phyloP scores from a whole-genome alignment of 2,113 vertebrate genomes.

The Ceyx cyanopectus region DNA sequence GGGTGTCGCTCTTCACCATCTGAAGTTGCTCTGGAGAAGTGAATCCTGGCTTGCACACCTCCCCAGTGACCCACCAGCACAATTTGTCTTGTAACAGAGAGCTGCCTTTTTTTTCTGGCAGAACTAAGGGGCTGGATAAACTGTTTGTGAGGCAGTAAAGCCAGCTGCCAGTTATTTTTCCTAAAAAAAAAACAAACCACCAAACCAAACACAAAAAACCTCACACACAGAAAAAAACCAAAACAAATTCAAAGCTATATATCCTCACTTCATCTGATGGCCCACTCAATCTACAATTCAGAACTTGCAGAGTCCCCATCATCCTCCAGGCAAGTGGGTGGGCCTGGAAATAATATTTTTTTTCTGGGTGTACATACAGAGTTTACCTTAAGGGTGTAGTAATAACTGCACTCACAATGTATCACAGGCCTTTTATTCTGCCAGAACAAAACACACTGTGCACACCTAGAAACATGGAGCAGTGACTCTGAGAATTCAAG shows the following conservation, averaged over 20 bases:
- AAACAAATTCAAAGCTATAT: neutral
- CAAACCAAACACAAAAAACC: too few species aligned
- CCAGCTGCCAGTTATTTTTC: neutral
- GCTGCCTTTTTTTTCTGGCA: neutral
- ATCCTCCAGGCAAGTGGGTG: neutral
- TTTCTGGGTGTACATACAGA: neutral
- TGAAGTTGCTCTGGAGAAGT: neutral
- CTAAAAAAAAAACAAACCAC: neutral
- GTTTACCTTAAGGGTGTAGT: neutral
- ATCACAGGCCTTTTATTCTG: neutral
- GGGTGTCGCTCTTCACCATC: neutral
- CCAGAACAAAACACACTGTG: neutral
- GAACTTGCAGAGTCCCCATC: neutral
- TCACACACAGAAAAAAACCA: too few species aligned
- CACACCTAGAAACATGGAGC: neutral
- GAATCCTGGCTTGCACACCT: neutral
- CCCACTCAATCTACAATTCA: neutral
- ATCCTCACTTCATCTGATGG: neutral
- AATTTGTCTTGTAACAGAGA: neutral
- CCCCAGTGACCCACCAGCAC: neutral
- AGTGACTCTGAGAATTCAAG: neutral
- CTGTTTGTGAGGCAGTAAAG: neutral
- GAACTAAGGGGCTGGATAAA: neutral
- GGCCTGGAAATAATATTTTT: neutral
- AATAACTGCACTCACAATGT: neutral